Percentiles rank a stretch among this genome's conserved stretches.
These are phyloP conservation scores for Archips xylosteana DNA, from an alignment of 2,888 invertebrate species.

Conservation along the genomic window DNA sequence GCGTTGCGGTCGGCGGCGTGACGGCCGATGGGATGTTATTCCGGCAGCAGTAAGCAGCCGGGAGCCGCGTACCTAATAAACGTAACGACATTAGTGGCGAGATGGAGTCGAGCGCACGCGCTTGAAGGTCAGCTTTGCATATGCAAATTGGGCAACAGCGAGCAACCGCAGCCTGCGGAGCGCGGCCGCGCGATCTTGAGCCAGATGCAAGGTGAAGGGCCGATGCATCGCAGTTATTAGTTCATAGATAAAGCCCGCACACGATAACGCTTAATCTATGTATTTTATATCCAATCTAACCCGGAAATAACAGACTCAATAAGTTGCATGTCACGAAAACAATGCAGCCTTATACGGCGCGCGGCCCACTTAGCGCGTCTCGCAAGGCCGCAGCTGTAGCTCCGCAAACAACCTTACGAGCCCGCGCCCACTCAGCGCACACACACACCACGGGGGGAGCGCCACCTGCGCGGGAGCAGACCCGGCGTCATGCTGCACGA, in stretches of 20 bases:
- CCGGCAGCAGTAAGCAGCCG: not conserved
- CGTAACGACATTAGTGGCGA: constrained; percentile 9
- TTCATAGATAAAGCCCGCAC: not conserved
- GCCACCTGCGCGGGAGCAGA: not conserved
- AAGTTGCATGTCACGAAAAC: constrained; percentile 5
- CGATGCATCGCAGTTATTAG: not conserved
- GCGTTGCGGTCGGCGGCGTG: not conserved
- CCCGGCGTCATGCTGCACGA: not conserved
- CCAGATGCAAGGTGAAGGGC: not conserved
- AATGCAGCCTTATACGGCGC: constrained; percentile 5
- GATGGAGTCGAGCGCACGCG: not conserved
- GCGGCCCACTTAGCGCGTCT: constrained; percentile 6
- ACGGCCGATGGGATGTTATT: not conserved
- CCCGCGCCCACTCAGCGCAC: not conserved
- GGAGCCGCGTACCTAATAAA: not conserved
- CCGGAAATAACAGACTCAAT: not conserved
- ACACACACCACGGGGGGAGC: not conserved
- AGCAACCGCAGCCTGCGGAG: not conserved
- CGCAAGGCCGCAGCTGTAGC: not conserved
- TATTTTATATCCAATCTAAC: not conserved
- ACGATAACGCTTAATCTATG: not conserved
- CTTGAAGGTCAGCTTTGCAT: constrained; percentile 24
- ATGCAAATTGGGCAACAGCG: constrained; percentile 16
- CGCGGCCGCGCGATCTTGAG: not conserved
- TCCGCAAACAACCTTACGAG: not conserved